These are phyloP conservation scores for Diprion similis DNA, from an alignment of 1,140 invertebrate genomes.

Conservation along the genomic window DNA sequence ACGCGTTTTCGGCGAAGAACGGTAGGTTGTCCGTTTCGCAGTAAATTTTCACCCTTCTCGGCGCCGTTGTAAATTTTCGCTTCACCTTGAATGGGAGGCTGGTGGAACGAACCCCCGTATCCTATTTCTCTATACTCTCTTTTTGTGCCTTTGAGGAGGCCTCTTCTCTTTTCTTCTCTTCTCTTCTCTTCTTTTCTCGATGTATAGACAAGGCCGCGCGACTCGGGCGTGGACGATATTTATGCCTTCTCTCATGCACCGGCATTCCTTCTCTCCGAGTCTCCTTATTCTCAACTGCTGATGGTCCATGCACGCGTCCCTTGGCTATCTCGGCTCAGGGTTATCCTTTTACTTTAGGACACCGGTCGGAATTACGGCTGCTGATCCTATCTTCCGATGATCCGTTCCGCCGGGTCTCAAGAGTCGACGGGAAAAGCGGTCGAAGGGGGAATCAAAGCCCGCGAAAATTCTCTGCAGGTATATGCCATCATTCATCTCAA, in stretches of 20 bases:
- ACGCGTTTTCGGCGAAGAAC: neutral
- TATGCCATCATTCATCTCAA: too few relatives aligned
- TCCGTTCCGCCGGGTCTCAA: too few relatives aligned
- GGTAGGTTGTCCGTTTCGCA: slow-evolving; percentile 23
- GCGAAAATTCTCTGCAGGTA: too few relatives aligned
- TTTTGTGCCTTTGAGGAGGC: neutral
- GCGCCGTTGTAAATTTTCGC: slow-evolving; percentile 45
- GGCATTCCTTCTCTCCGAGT: neutral
- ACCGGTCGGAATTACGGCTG: neutral
- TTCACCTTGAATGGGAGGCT: slow-evolving; percentile 32
- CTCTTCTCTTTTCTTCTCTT: neutral
- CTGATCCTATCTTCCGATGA: neutral
- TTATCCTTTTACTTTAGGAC: neutral
- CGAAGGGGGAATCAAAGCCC: too few relatives aligned
- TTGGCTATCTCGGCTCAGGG: neutral
- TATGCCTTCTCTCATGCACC: slow-evolving; percentile 25
- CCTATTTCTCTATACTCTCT: neutral
- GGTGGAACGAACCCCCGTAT: slow-evolving; percentile 30
- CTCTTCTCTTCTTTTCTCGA: neutral
- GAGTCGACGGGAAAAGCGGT: too few relatives aligned
- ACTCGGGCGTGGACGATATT: slow-evolving; percentile 40
- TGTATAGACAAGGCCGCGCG: slow-evolving; percentile 5
- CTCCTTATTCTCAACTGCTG: neutral
- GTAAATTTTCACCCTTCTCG: slow-evolving; percentile 54
- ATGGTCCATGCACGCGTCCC: neutral